These are phyloP conservation scores for Peromyscus leucopus DNA, from an alignment of 2,113 vertebrate genomes.

Conservation along the genomic window DNA sequence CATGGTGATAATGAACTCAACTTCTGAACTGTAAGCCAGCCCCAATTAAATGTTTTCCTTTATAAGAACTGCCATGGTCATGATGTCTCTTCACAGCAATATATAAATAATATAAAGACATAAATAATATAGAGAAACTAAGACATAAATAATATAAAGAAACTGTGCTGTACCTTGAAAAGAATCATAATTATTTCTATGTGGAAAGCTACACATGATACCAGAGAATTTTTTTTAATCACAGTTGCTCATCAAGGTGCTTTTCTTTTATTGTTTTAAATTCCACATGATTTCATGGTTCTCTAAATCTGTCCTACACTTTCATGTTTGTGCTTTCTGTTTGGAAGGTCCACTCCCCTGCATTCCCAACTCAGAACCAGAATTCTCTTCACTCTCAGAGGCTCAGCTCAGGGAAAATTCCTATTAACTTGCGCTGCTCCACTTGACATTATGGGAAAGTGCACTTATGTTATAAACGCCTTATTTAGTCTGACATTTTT, in stretches of 20 bases:
- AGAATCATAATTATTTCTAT: neutral
- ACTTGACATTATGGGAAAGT: neutral
- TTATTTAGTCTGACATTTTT: conserved; percentile 17
- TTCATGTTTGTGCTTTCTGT: neutral
- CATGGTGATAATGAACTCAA: neutral
- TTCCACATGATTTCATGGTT: neutral
- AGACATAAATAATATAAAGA: neutral
- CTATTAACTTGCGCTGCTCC: too few species aligned
- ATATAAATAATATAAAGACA: neutral
- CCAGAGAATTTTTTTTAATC: neutral
- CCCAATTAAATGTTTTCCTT: neutral
- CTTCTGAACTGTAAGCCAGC: neutral
- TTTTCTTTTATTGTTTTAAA: conserved; percentile 46
- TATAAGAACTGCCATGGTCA: neutral
- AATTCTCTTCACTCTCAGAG: neutral
- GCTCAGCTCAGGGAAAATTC: neutral
- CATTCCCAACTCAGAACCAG: neutral
- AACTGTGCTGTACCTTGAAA: neutral
- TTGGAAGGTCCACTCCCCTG: neutral
- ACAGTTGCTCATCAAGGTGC: neutral
- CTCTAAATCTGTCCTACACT: neutral
- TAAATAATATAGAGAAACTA: neutral
- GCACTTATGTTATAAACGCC: neutral
- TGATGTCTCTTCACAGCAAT: neutral
- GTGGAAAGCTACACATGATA: conserved; percentile 5